A percentile compares a stretch with the other conserved stretches of the same genome.
Conservation (phyloP, 1,140 invertebrate species). For the Eueides isabella region DNA sequence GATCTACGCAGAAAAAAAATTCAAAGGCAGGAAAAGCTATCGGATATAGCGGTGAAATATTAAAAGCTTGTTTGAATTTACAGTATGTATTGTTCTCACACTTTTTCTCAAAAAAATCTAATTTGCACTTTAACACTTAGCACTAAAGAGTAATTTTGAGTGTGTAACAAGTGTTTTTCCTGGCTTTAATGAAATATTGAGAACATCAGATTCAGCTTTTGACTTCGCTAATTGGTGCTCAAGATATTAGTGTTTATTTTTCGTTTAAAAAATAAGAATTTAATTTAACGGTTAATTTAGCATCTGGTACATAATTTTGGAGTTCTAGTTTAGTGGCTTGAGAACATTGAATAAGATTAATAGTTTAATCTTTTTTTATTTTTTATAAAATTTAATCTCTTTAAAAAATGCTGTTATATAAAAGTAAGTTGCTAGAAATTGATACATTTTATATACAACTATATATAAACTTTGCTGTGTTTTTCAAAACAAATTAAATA, state of each 20-base stretch:
- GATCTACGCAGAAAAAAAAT: neutral
- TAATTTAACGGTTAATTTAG: slow-evolving; percentile 13
- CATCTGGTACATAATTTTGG: neutral
- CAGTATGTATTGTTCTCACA: slow-evolving; percentile 24
- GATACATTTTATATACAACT: too few species aligned
- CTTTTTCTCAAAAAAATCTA: neutral
- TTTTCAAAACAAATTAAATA: too few species aligned
- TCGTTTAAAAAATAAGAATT: slow-evolving; percentile 23
- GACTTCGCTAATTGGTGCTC: slow-evolving; percentile 25
- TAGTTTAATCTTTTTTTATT: neutral
- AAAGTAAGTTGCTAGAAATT: too few species aligned
- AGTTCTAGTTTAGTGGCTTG: neutral
- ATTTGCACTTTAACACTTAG: slow-evolving; percentile 14
- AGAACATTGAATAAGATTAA: neutral
- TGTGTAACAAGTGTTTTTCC: slow-evolving; percentile 13
- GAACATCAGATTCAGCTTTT: slow-evolving; percentile 28
- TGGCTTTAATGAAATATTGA: slow-evolving; percentile 31
- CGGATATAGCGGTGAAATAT: slow-evolving; percentile 20
- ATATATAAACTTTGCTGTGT: too few species aligned
- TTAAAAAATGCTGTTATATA: too few species aligned
- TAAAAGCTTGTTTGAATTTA: slow-evolving; percentile 22
- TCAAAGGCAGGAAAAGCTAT: slow-evolving; percentile 26
- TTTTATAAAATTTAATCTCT: too few species aligned
- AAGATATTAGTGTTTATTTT: slow-evolving; percentile 32
- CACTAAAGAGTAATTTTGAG: neutral